Evolutionary conservation across 2,888 invertebrate species (phyloP), one percentile per base, ranked within the genome.

Genomic region (Epicampocera succincta): DNA sequence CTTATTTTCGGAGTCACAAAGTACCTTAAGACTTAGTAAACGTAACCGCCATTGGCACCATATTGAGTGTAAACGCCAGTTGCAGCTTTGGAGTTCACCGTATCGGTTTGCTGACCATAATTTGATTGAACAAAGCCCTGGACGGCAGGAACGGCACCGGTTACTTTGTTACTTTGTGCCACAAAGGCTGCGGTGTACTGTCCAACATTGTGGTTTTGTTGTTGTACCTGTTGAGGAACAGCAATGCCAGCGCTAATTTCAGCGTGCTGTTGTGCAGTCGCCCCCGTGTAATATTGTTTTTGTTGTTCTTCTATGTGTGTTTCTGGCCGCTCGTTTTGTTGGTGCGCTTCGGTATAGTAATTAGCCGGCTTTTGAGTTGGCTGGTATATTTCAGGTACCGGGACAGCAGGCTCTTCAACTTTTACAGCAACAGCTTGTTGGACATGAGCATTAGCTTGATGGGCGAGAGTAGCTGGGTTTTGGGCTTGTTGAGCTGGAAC

Each of bases 11-110:
- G n/a, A n/a, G n/a, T n/a, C 11, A 12, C 56, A 40, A 46, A 17
- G 1, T 1, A 46, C 3, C 33, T 38, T 12, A 21, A 42, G 33
- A 13, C 21, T 72, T 61, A 73, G 66, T 54, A 90, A 69, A 90
- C 85, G 74, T 90, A 90, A 19, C 90, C 90, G 56, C 90, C 90
- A 74, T 90, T 88, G 77, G 88, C 74, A n/a, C 83, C 90, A 83
- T 90, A 90, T 73, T 88, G 86, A 15, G 90, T 90, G 17, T 80
- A 89, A 46, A 85, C 82, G 13, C 83, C 85, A 2, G 74, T 66
- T 6, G 78, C 76, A 19, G 25, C 44, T 11, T 61, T 54, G 12
- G 69, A 48, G 38, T 9, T 33, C 40, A 4, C 17, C 0, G 60
- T n/a, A 38, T 8, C 17, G 25, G 68, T 25, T 29, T 74, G 63